These are phyloP conservation scores for Omphaloscelis lunosa DNA, from an alignment of 2,888 invertebrate species.

Conservation along the genomic window DNA sequence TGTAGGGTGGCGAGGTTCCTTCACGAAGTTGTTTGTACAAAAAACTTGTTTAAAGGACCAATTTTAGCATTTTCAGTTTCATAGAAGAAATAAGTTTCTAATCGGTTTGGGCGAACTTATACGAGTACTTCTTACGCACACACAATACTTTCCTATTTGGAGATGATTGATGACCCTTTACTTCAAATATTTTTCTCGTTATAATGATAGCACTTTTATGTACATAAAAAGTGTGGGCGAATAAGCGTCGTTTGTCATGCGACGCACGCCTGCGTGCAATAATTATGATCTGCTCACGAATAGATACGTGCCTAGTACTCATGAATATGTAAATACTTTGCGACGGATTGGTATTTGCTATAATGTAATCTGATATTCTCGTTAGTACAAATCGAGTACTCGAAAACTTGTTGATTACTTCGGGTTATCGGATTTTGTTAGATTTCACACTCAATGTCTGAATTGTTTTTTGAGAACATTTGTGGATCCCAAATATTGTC, in stretches of 20 bases:
- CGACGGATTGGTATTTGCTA: constrained; percentile 45
- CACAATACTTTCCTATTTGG: neutral
- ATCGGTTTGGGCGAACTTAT: constrained; percentile 10
- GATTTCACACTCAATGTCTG: constrained; percentile 2
- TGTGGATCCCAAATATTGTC: neutral
- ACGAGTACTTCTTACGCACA: constrained; percentile 12
- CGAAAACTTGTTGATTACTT: constrained; percentile 44
- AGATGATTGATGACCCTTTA: constrained; percentile 25
- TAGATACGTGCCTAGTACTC: constrained; percentile 34
- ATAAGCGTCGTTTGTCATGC: constrained; percentile 31
- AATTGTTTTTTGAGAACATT: constrained; percentile 13
- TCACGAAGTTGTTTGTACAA: constrained; percentile 22
- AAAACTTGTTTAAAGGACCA: constrained; percentile 19
- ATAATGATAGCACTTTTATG: neutral
- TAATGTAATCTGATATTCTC: constrained; percentile 50
- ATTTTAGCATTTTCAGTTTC: constrained; percentile 30
- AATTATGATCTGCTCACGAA: constrained; percentile 51
- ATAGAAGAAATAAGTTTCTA: constrained; percentile 21
- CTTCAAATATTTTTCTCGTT: constrained; percentile 5
- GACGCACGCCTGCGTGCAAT: constrained; percentile 15
- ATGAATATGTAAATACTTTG: constrained; percentile 53
- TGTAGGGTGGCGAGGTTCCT: constrained; percentile 8
- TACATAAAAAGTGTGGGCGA: constrained; percentile 2
- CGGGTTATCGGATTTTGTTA: constrained; percentile 17
- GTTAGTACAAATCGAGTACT: constrained; percentile 20